These are phyloP conservation scores for Temnothorax rugatulus DNA, from an alignment of 2,888 invertebrate genomes.

Conservation along the genomic window DNA sequence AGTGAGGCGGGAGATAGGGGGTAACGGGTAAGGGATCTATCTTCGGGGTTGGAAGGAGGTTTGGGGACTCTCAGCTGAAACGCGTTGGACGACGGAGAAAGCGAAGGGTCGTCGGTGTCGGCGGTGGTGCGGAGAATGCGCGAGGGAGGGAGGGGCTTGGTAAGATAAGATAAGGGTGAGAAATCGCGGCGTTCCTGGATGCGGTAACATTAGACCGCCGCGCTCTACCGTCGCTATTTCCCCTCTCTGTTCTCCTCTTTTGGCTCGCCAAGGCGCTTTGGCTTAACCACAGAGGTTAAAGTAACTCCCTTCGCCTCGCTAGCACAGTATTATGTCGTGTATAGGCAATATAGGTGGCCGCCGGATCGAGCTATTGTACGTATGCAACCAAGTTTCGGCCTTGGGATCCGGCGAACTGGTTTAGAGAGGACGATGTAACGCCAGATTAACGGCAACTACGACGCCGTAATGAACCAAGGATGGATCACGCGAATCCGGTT, in stretches of 20 bases:
- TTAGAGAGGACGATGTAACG: conserved; percentile 63
- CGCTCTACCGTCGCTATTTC: conserved; percentile 59
- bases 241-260: conserved; percentile 49
- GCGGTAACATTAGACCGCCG: conserved; percentile 81
- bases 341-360: conserved; percentile 43
- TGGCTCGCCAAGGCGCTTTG: conserved; percentile 48
- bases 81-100: conserved; percentile 51
- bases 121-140: conserved; percentile 50
- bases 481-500: conserved; percentile 63
- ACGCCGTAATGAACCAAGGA: conserved; percentile 57
- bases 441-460: conserved; percentile 74
- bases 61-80: conserved; percentile 51
- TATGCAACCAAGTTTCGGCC: conserved; percentile 43
- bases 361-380: conserved; percentile 51
- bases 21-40: conserved; percentile 42
- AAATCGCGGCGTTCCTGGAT: conserved; percentile 83
- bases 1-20: background rate
- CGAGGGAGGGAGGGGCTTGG: conserved; percentile 47
- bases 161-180: conserved; percentile 85
- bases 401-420: conserved; percentile 47
- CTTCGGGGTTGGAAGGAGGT: conserved; percentile 51
- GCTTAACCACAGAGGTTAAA: conserved; percentile 60
- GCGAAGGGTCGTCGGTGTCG: conserved; percentile 41
- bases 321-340: conserved; percentile 57
- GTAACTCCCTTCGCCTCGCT: conserved; percentile 57